Evolutionary conservation across 2,797 vertebrate genomes (phyloP).

Genomic region (Acipenser transmontanus): DNA sequence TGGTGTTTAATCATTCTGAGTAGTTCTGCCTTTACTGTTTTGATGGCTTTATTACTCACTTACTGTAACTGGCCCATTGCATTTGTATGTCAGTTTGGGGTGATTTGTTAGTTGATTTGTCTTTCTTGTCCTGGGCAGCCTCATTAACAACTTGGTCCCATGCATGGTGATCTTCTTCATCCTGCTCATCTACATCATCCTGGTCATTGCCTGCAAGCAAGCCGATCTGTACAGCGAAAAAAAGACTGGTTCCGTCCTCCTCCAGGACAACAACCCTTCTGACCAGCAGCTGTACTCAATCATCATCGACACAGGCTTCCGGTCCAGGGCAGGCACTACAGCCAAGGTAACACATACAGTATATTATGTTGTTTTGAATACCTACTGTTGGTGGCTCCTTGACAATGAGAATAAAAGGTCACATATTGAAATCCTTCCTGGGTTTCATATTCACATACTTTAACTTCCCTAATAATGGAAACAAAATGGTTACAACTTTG

Average conservation of each 20-base stretch:
- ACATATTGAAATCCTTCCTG: too few species aligned
- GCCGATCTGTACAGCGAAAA: conserved; percentile 34
- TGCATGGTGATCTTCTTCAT: conserved; percentile 38
- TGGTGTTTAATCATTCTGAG: too few species aligned
- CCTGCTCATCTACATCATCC: conserved; percentile 42
- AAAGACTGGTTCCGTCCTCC: conserved; percentile 42
- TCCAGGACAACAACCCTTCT: conserved; percentile 48
- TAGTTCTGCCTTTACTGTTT: too few species aligned
- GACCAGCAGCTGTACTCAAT: conserved; percentile 58
- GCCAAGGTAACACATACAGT: conserved; percentile 56
- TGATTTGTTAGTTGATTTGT: not conserved
- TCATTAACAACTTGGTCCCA: conserved; percentile 42
- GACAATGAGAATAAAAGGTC: too few species aligned
- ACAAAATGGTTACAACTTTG: too few species aligned
- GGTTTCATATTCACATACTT: too few species aligned
- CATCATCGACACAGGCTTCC: conserved; percentile 63
- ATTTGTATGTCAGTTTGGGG: not conserved
- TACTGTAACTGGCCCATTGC: not conserved
- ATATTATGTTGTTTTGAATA: too few species aligned
- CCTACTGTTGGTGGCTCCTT: too few species aligned
- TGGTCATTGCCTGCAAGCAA: conserved; percentile 35
- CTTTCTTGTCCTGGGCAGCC: conserved; percentile 39
- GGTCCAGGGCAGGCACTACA: conserved; percentile 54
- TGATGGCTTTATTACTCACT: not conserved
- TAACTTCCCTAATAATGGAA: too few species aligned